phyloP scores from a whole-genome alignment of 2,888 invertebrate genomes.

The Philereme vetulata region DNA sequence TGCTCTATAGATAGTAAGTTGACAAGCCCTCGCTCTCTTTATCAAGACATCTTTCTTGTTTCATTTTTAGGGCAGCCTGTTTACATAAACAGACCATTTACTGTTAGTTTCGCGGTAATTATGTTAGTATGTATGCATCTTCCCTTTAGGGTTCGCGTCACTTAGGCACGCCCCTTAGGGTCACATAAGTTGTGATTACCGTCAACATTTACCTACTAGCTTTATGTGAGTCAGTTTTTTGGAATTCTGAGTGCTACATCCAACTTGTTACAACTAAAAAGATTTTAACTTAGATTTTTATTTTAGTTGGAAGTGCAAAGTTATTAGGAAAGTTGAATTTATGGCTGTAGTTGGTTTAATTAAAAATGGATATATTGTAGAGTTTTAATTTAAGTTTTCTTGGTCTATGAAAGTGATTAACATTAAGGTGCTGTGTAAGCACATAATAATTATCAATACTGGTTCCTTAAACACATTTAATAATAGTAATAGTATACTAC shows the following conservation, averaged over 20 bases:
- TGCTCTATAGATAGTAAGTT: no score
- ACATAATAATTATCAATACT: no score
- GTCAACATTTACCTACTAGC: slow-evolving; percentile 1
- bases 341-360: neutral
- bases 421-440: no score
- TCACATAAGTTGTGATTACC: slow-evolving; percentile 10
- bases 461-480: no score
- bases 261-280: neutral
- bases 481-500: no score
- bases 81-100: no score
- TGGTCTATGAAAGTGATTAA: neutral
- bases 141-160: neutral
- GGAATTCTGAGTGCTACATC: neutral
- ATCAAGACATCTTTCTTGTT: no score
- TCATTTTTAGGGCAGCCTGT: no score
- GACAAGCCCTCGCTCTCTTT: no score
- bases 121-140: neutral
- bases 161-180: slow-evolving; percentile 7
- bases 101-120: no score
- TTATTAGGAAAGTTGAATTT: slow-evolving; percentile 5
- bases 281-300: neutral
- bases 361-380: neutral
- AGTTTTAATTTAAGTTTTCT: neutral
- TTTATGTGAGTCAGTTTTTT: slow-evolving; percentile 8
- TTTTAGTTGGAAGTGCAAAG: slow-evolving; percentile 1